A percentile compares a stretch with the other conserved stretches of the same genome.
These are phyloP conservation scores for Mythimna pallens DNA, from an alignment of 2,888 invertebrate genomes.

Conservation along the genomic window DNA sequence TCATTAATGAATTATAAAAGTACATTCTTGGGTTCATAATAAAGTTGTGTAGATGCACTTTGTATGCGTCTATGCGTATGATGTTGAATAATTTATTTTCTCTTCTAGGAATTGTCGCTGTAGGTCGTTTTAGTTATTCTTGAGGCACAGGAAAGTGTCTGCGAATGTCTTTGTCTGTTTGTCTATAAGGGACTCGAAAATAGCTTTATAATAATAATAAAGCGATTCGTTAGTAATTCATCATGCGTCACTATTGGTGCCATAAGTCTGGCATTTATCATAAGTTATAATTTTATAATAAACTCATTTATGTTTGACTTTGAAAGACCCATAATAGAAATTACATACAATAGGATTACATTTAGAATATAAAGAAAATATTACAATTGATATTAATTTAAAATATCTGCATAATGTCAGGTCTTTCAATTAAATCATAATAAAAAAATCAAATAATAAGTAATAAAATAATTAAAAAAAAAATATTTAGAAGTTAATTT, in stretches of 20 bases:
- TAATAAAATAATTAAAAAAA: too few species aligned
- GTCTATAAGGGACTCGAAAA: conserved; percentile 27
- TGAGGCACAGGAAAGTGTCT: conserved; percentile 45
- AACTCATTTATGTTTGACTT: too few species aligned
- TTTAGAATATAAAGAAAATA: too few species aligned
- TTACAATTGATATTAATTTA: too few species aligned
- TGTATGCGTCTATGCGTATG: conserved; percentile 33
- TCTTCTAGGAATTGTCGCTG: conserved; percentile 52
- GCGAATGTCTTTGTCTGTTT: conserved; percentile 40
- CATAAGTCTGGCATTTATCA: conserved; percentile 23
- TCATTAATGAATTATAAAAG: conserved; percentile 54
- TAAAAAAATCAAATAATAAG: too few species aligned
- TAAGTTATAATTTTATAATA: neutral
- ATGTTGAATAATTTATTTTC: conserved; percentile 57
- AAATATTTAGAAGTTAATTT: too few species aligned
- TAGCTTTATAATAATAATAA: conserved; percentile 10
- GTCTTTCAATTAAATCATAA: too few species aligned
- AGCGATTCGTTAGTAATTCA: conserved; percentile 24
- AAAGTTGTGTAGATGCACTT: conserved; percentile 45
- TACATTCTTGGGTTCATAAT: conserved; percentile 28
- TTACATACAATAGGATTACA: too few species aligned
- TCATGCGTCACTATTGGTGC: conserved; percentile 5
- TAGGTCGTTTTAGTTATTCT: conserved; percentile 56
- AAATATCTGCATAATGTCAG: too few species aligned
- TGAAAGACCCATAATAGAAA: too few species aligned